Conservation (phyloP, 2,888 invertebrate species). For the Seira ritae region DNA sequence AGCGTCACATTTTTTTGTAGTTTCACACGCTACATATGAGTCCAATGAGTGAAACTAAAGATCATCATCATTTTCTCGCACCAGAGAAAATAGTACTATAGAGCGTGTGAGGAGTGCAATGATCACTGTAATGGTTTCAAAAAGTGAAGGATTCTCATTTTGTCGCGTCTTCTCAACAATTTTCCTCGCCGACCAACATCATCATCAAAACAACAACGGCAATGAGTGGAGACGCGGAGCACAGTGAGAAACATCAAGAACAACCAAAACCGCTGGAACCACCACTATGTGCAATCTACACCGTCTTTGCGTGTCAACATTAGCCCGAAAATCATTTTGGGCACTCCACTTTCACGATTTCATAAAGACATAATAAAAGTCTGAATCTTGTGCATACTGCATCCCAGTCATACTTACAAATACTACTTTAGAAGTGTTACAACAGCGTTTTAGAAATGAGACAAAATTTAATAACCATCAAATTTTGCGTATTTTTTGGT, state of each 20-base stretch:
- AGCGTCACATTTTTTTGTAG: not conserved
- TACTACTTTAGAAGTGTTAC: too few species aligned
- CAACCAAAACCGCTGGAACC: not conserved
- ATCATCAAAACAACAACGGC: constrained; percentile 9
- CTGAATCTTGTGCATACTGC: not conserved
- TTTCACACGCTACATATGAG: not conserved
- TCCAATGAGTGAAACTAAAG: not conserved
- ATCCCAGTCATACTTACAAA: not conserved
- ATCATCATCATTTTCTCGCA: constrained; percentile 15
- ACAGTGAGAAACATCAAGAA: not conserved
- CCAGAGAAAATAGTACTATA: constrained; percentile 2
- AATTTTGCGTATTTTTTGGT: too few species aligned
- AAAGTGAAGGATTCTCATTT: constrained; percentile 28
- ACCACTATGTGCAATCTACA: not conserved
- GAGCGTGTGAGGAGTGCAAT: not conserved
- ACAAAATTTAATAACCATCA: too few species aligned
- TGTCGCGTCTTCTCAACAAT: not conserved
- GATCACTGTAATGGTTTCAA: constrained; percentile 34
- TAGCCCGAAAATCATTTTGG: not conserved
- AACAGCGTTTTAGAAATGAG: too few species aligned
- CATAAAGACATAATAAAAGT: not conserved
- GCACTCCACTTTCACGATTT: not conserved
- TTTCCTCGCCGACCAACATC: constrained; percentile 20
- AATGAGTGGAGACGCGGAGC: not conserved
- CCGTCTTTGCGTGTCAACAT: constrained; percentile 12